Evolutionary conservation across 2,888 invertebrate species (phyloP).

Genomic region (Lagria hirta): DNA sequence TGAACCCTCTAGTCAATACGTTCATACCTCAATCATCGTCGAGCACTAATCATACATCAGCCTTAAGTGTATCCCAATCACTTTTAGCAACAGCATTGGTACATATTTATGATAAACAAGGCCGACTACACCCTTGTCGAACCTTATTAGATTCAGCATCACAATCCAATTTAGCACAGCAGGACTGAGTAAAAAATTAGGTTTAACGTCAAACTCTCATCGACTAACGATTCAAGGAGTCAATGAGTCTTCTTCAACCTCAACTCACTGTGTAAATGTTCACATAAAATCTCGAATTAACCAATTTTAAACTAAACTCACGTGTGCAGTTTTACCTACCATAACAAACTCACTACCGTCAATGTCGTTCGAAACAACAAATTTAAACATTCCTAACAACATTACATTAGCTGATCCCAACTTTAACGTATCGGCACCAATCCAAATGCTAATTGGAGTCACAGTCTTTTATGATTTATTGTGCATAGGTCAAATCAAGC

Average conservation of each 20-base stretch:
- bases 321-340: background rate
- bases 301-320: background rate
- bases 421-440: conserved; percentile 3
- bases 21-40: background rate
- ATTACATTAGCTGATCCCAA: conserved; percentile 13
- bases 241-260: background rate
- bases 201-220: background rate
- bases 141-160: background rate
- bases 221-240: background rate
- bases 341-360: background rate
- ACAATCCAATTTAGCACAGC: background rate
- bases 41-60: background rate
- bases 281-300: background rate
- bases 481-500: conserved; percentile 8
- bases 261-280: background rate
- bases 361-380: background rate
- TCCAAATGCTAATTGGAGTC: conserved; percentile 17
- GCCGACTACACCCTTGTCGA: background rate
- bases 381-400: conserved; percentile 8
- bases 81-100: background rate
- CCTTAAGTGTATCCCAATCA: background rate
- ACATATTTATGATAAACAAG: background rate
- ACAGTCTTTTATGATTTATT: too few relatives aligned
- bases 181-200: background rate
- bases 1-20: background rate